Evolutionary conservation across 53 echinoderm and acorn worm species (phyloP), one percentile per base, ranked within the genome.

Genomic region (Astropecten irregularis): DNA sequence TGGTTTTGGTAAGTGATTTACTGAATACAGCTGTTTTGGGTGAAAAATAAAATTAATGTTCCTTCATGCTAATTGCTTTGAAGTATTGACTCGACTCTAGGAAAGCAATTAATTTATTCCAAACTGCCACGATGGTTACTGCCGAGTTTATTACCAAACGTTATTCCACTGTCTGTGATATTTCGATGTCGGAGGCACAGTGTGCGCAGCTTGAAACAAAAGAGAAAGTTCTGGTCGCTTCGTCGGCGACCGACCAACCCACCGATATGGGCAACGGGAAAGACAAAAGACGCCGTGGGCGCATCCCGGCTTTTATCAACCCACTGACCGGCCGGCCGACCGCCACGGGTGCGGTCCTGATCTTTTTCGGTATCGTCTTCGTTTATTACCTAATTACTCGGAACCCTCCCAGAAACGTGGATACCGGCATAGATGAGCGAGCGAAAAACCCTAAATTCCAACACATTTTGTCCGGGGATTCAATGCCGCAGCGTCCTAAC

Each of bases 311-410:
- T n/a, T 73, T 85, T 15, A 63, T 74, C 40, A 85, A 74, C 74
- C 74, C 85, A 4, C 0, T 74, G 49, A 85, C 85, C 21, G 85
- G 85, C 48, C 51, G 66, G 66, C 74, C 73, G 32, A 85, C 85
- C 51, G 18, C 63, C 44, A 36, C 52, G 32, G 6, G 31, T 18
- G 31, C 37, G 65, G 74, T 61, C 7, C 21, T 73, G 29, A 38
- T 83, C 30, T 7, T 85, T 30, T 11, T 32, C 3, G 77, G 30
- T 47, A 32, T 61, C 16, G 77, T 61, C 1, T 29, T 77, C 9
- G 55, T 61, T 32, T 28, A 23, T 29, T 77, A 77, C 77, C 16
- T 40, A 16, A 46, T 77, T 18, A 42, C 44, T 22, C 59, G 61
- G 26, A 4, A 18, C 32, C 55, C 44, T 15, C 31, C 16, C 2